Evolutionary conservation across 2,888 invertebrate species (phyloP), one percentile per base, ranked within the genome.

Genomic region (Meteorus colon): DNA sequence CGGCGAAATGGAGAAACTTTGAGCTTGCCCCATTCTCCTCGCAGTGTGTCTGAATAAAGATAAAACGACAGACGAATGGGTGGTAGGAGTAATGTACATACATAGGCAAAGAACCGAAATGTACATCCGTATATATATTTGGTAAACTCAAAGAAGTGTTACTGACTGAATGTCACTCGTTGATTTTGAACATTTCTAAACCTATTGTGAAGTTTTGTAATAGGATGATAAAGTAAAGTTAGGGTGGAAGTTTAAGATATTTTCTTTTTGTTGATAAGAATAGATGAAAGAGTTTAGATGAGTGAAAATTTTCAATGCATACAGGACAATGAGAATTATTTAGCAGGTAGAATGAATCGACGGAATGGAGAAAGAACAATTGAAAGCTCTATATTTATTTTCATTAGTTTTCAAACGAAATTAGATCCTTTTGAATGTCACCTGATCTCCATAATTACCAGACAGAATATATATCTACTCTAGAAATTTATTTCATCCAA

Each of bases 1-100:
- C 86, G 78, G 82, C 83, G 82, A 85, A 86, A 87, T 86, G 83
- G 84, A 74, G 82, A 82, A 86, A 84, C 82, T 85, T 83, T 77
- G 77, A 75, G 69, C 73, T 69, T 65, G n/a, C n/a, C 34, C 8
- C 19, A 8, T 55, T 5, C 19, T 65, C 31, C 16, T 55, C 24
- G 45, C 34, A 60, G 69, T 31, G 63, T 27, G 59, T 16, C 41
- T 69, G 16, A 55, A 55, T 55, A 55, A 55, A 55, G 19, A 55
- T 55, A 48, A 66, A 27, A 65, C 69, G 72, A 29, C 34, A 27
- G 45, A 24, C 41, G 27, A 60, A 41, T 29, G n/a, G 14, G 24
- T 51, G 65, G 62, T 62, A 69, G 8, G 19, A 10, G 55, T 8
- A 19, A 55, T 19, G 55, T 55, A 19, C 19, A 55, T 19, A 55